Percentiles rank a stretch among this genome's conserved stretches.
Evolutionary conservation across 2,113 vertebrate genomes (phyloP).

Genomic region (Calyptommatus sinebrachiatus): DNA sequence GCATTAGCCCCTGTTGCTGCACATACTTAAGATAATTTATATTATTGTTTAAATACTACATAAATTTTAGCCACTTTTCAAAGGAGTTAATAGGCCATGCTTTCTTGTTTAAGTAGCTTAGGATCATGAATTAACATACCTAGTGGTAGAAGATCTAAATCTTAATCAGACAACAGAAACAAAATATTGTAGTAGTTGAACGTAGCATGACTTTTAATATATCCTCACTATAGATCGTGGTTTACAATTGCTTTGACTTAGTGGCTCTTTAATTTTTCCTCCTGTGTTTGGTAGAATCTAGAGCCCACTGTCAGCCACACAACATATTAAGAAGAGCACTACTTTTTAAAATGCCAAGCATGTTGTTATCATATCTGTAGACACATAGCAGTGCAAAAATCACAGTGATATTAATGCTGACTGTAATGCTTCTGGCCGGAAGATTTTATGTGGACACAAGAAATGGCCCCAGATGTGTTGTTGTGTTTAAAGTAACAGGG

Average conservation of each 20-base stretch:
- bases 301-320: too few species aligned
- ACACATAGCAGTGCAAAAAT: too few species aligned
- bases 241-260: neutral
- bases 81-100: constrained; percentile 68
- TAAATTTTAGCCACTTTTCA: constrained; percentile 72
- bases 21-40: constrained; percentile 69
- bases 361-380: too few species aligned
- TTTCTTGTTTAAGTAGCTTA: constrained; percentile 67
- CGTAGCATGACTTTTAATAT: constrained; percentile 8
- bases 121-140: constrained; percentile 66
- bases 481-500: too few species aligned
- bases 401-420: too few species aligned
- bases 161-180: constrained; percentile 58
- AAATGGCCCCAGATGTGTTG: too few species aligned
- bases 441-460: too few species aligned
- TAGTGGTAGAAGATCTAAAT: constrained; percentile 61
- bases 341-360: too few species aligned
- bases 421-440: too few species aligned
- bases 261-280: neutral
- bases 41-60: constrained; percentile 70
- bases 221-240: neutral
- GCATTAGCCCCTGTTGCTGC: constrained; percentile 60
- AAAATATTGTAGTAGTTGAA: constrained; percentile 47
- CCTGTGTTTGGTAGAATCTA: neutral
- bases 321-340: too few species aligned